Percentiles rank a stretch among this genome's conserved stretches.
Evolutionary conservation across 1,140 invertebrate genomes (phyloP).

Genomic region (Drosophila dunni): DNA sequence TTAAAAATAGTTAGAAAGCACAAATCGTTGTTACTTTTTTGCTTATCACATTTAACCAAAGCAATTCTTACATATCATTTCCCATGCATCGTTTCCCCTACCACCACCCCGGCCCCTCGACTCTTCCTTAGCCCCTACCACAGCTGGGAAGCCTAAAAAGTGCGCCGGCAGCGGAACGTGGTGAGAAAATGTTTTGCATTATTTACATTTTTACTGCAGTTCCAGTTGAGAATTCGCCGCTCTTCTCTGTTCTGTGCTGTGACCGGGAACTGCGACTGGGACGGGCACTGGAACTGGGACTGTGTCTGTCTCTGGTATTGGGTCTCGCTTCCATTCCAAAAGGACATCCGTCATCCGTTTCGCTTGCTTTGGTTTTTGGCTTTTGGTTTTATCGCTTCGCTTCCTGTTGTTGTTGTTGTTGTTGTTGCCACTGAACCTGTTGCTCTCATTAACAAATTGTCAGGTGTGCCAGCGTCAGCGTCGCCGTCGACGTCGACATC

Average conservation of each 20-base stretch:
- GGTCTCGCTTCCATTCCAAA: conserved; percentile 7
- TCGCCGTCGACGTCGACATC: conserved; percentile 29
- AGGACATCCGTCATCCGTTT: conserved; percentile 57
- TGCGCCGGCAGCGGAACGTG: conserved; percentile 70
- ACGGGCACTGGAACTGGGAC: too few relatives aligned
- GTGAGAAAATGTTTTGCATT: conserved; percentile 83
- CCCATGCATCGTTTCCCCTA: conserved; percentile 79
- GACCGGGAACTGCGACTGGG: too few relatives aligned
- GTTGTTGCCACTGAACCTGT: conserved; percentile 52
- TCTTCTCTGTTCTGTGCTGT: conserved; percentile 22
- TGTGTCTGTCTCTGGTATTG: too few relatives aligned
- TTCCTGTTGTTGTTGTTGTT: conserved; percentile 62
- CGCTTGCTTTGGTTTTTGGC: conserved; percentile 71
- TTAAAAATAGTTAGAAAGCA: conserved; percentile 65
- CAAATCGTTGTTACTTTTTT: conserved; percentile 24
- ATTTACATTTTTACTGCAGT: conserved; percentile 73
- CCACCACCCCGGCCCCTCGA: conserved; percentile 63
- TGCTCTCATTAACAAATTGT: conserved; percentile 83
- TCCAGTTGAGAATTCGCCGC: neutral
- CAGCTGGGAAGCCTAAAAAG: conserved; percentile 73
- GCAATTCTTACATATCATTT: conserved; percentile 72
- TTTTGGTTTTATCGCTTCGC: conserved; percentile 75
- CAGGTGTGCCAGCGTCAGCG: conserved; percentile 64
- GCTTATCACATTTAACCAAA: conserved; percentile 37
- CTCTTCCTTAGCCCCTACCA: conserved; percentile 27